These are phyloP conservation scores for Serranus cabrilla DNA, from an alignment of 2,797 vertebrate genomes.

Conservation along the genomic window DNA sequence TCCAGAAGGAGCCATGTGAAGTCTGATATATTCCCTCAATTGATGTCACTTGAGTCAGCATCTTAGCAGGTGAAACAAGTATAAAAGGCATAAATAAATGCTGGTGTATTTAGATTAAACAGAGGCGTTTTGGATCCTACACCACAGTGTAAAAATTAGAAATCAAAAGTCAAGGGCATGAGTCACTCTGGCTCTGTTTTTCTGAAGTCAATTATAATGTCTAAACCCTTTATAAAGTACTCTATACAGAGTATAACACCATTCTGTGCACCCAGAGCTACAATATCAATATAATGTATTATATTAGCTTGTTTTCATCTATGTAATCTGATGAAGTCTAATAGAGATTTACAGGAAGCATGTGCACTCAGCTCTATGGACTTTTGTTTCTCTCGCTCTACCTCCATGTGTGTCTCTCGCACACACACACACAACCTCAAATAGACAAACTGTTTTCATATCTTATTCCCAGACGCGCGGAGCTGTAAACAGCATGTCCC, in stretches of 20 bases:
- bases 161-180: background rate
- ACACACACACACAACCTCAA: constrained; percentile 27
- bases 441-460: constrained; percentile 78
- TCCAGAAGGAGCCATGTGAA: constrained; percentile 6
- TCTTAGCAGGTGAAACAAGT: background rate
- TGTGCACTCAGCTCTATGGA: constrained; percentile 18
- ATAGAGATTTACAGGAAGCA: constrained; percentile 41
- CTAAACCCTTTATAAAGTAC: background rate
- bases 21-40: background rate
- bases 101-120: background rate
- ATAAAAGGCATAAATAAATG: background rate
- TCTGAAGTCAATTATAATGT: background rate
- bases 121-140: background rate
- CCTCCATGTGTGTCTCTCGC: constrained; percentile 2
- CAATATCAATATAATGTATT: constrained; percentile 10
- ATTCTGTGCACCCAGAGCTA: constrained; percentile 6
- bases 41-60: background rate
- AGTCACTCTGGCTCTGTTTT: background rate
- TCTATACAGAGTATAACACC: background rate
- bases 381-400: constrained; percentile 30
- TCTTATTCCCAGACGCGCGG: constrained; percentile 65
- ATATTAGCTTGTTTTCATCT: constrained; percentile 21
- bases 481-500: constrained; percentile 77
- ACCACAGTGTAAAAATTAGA: constrained; percentile 1
- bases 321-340: constrained; percentile 31